Base-by-base conservation (phyloP, 2,888 invertebrate genomes). In the Drosophila tanythrix region DNA sequence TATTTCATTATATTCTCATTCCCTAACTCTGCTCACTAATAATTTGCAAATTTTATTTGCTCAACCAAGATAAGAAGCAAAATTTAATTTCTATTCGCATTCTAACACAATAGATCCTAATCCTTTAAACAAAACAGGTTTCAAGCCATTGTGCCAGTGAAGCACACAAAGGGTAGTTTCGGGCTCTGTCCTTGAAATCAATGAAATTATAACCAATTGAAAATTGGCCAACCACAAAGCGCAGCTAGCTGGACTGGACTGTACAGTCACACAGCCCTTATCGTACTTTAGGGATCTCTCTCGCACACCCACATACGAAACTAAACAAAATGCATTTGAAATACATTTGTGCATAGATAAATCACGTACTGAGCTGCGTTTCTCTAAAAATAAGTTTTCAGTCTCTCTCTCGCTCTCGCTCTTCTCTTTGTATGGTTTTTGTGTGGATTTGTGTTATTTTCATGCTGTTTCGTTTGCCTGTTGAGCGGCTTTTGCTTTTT, bases 331-430 rank as follows among this genome's bases (percentile, higher is more conserved):
- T 72, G 69, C 65, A 63, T 70, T 72, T 61, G 46, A 61, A 62
- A 69, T 68, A 74, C 83, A 87, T 81, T 76, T 83, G 83, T 60
- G 73, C 72, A 61, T 70, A 81, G 76, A 84, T 83, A 86, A 86
- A 88, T 81, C 81, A 86, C 83, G 76, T 80, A 43, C 38, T 29
- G n/a, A 61, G 29, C 33, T 57, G 48, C 31, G 63, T 65, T 70
- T 64, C 78, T 83, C 88, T 85, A 85, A 82, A 85, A 85, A 85
- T 85, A 85, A 85, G 84, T 85, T 85, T 84, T 79, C 74, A 35
- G 48, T 27, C 29, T 25, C 40, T 48, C 51, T 15, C 36, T 60
- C 40, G 50, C 51, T 15, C 36, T 60, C 40, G 50, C 25, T 66
- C 43, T 50, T 11, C 27, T 46, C 43, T 67, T 51, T 50, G 50